phyloP scores from a whole-genome alignment of 1,140 invertebrate genomes.

The Samia ricini region DNA sequence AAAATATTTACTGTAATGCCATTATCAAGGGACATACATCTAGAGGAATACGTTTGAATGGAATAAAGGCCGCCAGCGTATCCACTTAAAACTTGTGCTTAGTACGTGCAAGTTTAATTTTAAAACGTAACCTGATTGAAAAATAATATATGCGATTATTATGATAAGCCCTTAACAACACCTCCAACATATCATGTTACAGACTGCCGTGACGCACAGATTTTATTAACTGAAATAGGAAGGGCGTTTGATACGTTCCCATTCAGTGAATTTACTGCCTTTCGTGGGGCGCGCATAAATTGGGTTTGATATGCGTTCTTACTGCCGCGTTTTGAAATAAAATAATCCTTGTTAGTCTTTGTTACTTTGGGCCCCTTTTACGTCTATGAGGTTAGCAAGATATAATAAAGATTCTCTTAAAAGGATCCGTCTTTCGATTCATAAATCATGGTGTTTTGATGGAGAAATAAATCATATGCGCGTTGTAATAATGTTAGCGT shows the following conservation, averaged over 20 bases:
- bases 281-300: neutral
- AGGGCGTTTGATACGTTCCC: conserved; percentile 7
- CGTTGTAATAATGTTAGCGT: no score
- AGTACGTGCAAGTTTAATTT: no score
- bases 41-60: no score
- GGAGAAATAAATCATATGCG: no score
- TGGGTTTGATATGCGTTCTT: conserved; percentile 2
- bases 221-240: conserved; percentile 6
- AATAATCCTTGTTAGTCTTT: conserved; percentile 1
- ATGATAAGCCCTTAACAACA: neutral
- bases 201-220: conserved; percentile 1
- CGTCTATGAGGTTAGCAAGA: neutral
- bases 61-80: no score
- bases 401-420: no score
- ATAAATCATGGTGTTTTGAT: no score
- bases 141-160: neutral
- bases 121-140: neutral
- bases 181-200: conserved; percentile 5
- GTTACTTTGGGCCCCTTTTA: neutral
- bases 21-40: no score
- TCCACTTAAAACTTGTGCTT: no score
- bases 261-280: conserved; percentile 7
- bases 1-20: no score
- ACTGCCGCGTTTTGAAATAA: neutral
- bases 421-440: no score